A percentile compares a stretch with the other conserved stretches of the same genome.
phyloP scores from a whole-genome alignment of 2,888 invertebrate species.

The Buathra laborator region DNA sequence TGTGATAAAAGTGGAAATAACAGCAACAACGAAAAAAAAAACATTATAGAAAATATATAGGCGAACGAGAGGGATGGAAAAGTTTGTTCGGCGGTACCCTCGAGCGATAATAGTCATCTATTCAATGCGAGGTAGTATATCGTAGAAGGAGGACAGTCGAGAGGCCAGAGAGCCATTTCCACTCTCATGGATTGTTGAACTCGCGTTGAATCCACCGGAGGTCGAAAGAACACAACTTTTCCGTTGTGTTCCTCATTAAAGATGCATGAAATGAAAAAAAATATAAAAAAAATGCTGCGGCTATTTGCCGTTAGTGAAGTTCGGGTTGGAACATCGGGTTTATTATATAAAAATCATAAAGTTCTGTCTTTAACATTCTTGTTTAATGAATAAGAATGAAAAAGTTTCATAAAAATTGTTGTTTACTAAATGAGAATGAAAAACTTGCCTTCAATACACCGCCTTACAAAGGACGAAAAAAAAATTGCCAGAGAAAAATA shows the following conservation, averaged over 20 bases:
- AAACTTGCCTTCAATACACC: too few relatives aligned
- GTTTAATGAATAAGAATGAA: too few relatives aligned
- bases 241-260: background rate
- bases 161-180: slow-evolving; percentile 12
- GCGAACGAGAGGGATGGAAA: slow-evolving; percentile 4
- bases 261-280: background rate
- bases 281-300: background rate
- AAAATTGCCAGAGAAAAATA: too few relatives aligned
- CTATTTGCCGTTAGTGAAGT: too few relatives aligned
- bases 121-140: slow-evolving; percentile 23
- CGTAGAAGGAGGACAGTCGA: slow-evolving; percentile 3
- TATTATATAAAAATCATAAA: background rate
- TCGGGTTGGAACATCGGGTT: background rate
- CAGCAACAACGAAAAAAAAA: slow-evolving; percentile 21
- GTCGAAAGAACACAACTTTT: background rate
- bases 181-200: slow-evolving; percentile 35
- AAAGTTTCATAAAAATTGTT: too few relatives aligned
- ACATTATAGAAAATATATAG: background rate
- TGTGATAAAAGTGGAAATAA: slow-evolving; percentile 25
- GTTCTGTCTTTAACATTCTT: too few relatives aligned
- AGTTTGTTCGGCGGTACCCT: slow-evolving; percentile 22
- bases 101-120: slow-evolving; percentile 31
- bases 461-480: too few relatives aligned
- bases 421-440: too few relatives aligned
- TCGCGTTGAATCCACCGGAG: slow-evolving; percentile 12